phyloP scores from a whole-genome alignment of 1,140 invertebrate genomes.

The Teleogryllus occipitalis region DNA sequence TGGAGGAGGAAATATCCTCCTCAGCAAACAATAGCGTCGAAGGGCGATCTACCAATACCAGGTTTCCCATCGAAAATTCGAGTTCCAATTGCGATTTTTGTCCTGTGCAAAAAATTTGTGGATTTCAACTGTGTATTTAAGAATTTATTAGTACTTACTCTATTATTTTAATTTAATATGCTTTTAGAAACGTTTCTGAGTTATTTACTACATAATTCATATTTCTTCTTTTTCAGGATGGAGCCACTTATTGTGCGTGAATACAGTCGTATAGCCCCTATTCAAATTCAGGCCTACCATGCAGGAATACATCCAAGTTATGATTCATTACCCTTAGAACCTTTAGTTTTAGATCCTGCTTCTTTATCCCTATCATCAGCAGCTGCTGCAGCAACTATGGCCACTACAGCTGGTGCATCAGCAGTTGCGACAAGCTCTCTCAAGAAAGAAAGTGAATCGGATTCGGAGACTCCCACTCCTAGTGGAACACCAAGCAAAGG shows the following conservation, averaged over 20 bases:
- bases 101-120: no score
- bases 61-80: no score
- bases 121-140: no score
- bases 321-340: slow-evolving; percentile 37
- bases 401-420: slow-evolving; percentile 1
- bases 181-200: no score
- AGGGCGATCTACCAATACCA: no score
- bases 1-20: no score
- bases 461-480: slow-evolving; percentile 21
- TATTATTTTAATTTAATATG: no score
- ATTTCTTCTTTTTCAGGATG: slow-evolving; percentile 39
- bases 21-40: no score
- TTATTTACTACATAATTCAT: no score
- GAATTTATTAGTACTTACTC: no score
- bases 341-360: slow-evolving; percentile 30
- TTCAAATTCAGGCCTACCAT: slow-evolving; percentile 54
- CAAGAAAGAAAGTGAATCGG: slow-evolving; percentile 5
- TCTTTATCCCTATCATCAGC: not conserved
- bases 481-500: slow-evolving; percentile 27
- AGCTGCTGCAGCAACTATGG: not conserved
- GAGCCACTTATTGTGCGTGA: slow-evolving; percentile 62
- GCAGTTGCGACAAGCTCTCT: not conserved
- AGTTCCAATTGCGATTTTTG: no score
- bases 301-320: slow-evolving; percentile 41
- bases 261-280: slow-evolving; percentile 56